Conservation (phyloP, 2,113 vertebrate species). For the Nycticorax nycticorax region DNA sequence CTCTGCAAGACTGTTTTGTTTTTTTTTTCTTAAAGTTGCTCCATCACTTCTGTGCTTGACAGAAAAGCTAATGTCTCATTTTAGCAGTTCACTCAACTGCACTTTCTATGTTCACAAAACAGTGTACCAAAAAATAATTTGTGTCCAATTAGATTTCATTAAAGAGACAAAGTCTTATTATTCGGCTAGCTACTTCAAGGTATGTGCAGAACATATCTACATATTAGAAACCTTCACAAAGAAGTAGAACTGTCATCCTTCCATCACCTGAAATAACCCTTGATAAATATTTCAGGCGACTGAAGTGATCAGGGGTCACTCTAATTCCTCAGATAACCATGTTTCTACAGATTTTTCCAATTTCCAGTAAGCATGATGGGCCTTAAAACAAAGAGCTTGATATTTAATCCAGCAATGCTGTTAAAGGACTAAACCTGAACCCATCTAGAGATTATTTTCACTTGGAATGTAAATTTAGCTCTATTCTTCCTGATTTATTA, state of each 20-base stretch:
- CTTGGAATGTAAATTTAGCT: background rate
- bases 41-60: background rate
- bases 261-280: background rate
- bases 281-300: background rate
- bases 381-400: background rate
- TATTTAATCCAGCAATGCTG: background rate
- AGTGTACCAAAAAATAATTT: background rate
- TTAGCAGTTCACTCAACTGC: background rate
- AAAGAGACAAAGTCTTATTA: background rate
- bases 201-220: background rate
- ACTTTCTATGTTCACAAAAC: background rate
- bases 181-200: background rate
- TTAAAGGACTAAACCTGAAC: background rate
- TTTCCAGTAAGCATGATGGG: rapidly evolving
- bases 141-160: background rate
- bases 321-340: background rate
- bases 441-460: background rate
- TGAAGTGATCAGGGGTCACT: background rate
- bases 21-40: background rate
- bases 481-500: background rate
- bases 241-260: background rate
- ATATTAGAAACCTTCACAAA: background rate
- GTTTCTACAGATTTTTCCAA: background rate
- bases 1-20: background rate
- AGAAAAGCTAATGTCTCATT: rapidly evolving